Evolutionary conservation across 2,797 vertebrate species (phyloP), one percentile per base, ranked within the genome.

Genomic region (Tarsius wallacei): DNA sequence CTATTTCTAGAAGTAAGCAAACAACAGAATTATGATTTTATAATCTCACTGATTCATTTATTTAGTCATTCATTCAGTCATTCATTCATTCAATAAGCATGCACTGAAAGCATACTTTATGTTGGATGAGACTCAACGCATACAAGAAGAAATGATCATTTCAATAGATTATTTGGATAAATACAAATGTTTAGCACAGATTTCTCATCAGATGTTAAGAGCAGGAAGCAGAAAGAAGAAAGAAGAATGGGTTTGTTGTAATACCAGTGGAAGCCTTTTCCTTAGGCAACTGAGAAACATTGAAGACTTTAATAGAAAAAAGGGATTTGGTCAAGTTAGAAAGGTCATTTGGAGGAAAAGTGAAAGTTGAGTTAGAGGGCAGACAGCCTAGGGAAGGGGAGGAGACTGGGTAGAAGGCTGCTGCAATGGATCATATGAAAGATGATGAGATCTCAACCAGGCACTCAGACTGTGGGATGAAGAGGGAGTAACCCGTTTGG

Each of bases 1-100:
- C 7, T 89, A 83, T 77, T 94, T 80, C 12, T 77, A 70, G 71
- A 95, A 28, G 81, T 47, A 91, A 94, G 68, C 47, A 74, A 96
- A 81, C 31, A 78, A 42, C 14, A 83, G 11, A 1, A 68, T 73
- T 80, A 55, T 47, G 6, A 61, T 17, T 82, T 88, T 66, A 71
- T 87, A 89, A 47, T 66, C 4, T 82, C 55, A 70, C 59, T 64
- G 19, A 88, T 76, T 87, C 49, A 59, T 76, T 87, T 28, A 86
- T 87, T 76, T 19, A 85, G 42, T 42, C 42, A 42, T 87, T 76
- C 22, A 85, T 76, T 86, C 28, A 63, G 74, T 83, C 31, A 36
- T 76, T 86, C 28, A 63, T 78, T 83, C 31, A 36, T 64, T 76
- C 47, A 51, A 66, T 71, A 64, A 93, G 84, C 21, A 19, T 80